Percentiles rank a stretch among this genome's conserved stretches.
These are phyloP conservation scores for Cephus cinctus DNA, from an alignment of 1,140 invertebrate genomes.

Conservation along the genomic window DNA sequence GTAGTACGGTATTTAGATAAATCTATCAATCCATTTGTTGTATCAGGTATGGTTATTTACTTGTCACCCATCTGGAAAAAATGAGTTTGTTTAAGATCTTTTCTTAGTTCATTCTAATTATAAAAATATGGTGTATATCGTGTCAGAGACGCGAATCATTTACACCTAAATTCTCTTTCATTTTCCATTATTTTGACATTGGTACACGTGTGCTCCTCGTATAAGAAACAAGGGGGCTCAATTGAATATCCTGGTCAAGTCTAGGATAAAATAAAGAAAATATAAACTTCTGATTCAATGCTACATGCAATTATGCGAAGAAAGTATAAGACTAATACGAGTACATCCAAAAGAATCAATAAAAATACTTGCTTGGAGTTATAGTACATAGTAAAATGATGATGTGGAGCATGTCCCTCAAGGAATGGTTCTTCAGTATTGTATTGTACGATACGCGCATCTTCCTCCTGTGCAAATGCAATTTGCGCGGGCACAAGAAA, in stretches of 20 bases:
- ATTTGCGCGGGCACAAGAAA: background rate
- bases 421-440: conserved; percentile 58
- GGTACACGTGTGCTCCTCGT: too few relatives aligned
- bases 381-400: conserved; percentile 77
- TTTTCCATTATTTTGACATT: too few relatives aligned
- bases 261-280: conserved; percentile 41
- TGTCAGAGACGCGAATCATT: too few relatives aligned
- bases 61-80: conserved; percentile 37
- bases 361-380: conserved; percentile 68
- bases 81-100: conserved; percentile 19
- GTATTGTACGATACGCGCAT: conserved; percentile 46
- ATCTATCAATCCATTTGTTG: conserved; percentile 60
- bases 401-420: conserved; percentile 60
- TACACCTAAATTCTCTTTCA: too few relatives aligned
- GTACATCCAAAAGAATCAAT: background rate
- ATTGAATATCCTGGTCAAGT: conserved; percentile 75
- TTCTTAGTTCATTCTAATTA: too few relatives aligned
- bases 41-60: conserved; percentile 41
- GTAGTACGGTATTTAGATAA: conserved; percentile 72
- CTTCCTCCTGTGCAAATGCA: conserved; percentile 27
- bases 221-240: too few relatives aligned
- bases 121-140: too few relatives aligned
- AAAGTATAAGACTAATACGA: background rate
- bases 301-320: too few relatives aligned
- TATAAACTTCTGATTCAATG: background rate